Percentiles rank a stretch among this genome's conserved stretches.
phyloP scores from a whole-genome alignment of 2,113 vertebrate genomes.

The Tragelaphus scriptus region DNA sequence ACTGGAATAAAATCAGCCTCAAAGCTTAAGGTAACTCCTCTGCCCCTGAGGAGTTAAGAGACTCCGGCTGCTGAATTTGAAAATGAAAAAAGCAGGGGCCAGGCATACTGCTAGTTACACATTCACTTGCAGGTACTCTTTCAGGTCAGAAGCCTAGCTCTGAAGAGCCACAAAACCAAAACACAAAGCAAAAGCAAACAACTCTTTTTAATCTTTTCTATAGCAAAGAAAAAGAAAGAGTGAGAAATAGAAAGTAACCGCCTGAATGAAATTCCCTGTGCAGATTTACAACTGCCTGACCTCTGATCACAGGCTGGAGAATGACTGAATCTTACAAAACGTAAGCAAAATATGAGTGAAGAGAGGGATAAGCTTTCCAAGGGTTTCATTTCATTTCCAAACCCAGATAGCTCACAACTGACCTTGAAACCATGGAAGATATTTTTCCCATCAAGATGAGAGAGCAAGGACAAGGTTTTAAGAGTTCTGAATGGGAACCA shows the following conservation, averaged over 20 bases:
- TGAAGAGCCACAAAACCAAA: not conserved
- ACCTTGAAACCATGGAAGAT: conserved; percentile 32
- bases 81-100: not conserved
- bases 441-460: conserved; percentile 32
- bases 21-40: not conserved
- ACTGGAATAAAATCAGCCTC: not conserved
- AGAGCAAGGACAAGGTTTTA: not conserved
- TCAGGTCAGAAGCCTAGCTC: not conserved
- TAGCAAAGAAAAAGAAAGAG: not conserved
- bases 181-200: not conserved
- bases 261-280: not conserved
- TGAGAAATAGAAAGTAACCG: not conserved
- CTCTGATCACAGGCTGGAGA: not conserved
- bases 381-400: conserved; percentile 14
- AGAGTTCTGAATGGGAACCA: conserved; percentile 22
- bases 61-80: not conserved
- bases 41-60: not conserved
- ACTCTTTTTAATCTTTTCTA: not conserved
- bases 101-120: not conserved
- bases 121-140: not conserved
- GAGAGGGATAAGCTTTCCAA: not conserved
- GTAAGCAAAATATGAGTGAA: not conserved
- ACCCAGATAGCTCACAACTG: not conserved
- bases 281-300: not conserved
- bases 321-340: not conserved